Evolutionary conservation across 1,140 invertebrate genomes (phyloP).

Genomic region (Anastatus disparis): DNA sequence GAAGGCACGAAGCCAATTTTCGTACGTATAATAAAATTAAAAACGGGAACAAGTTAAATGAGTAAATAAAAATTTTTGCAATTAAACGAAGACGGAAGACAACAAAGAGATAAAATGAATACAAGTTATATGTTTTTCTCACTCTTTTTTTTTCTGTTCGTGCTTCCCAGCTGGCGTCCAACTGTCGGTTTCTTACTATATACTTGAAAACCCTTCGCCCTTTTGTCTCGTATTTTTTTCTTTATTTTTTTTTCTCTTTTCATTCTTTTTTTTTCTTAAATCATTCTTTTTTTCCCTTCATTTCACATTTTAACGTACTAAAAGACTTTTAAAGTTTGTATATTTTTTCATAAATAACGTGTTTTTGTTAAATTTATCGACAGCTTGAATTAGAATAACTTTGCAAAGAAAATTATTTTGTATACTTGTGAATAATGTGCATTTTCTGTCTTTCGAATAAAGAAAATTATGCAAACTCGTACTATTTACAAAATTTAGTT

Average conservation of each 20-base stretch:
- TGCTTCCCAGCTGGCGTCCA: slow-evolving; percentile 51
- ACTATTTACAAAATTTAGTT: neutral
- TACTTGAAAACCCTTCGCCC: slow-evolving; percentile 34
- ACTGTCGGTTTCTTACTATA: slow-evolving; percentile 41
- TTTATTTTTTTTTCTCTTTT: neutral
- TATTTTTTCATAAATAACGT: neutral
- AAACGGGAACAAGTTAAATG: neutral
- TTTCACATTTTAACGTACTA: neutral
- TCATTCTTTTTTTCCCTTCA: neutral
- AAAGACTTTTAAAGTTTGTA: neutral
- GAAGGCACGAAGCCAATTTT: neutral
- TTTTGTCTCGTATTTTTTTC: neutral
- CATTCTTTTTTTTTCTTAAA: neutral
- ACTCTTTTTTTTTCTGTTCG: slow-evolving; percentile 16
- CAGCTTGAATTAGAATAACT: neutral
- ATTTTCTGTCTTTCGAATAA: neutral
- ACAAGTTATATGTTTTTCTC: slow-evolving; percentile 2
- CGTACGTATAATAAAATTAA: neutral
- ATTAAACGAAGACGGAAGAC: slow-evolving; percentile 15
- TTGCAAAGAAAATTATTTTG: neutral
- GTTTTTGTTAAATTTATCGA: neutral
- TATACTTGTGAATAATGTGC: neutral
- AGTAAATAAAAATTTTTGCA: slow-evolving; percentile 27
- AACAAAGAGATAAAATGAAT: slow-evolving; percentile 37
- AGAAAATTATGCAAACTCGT: neutral